A percentile compares a stretch with the other conserved stretches of the same genome.
phyloP scores from a whole-genome alignment of 2,888 invertebrate genomes.

The Meteorus cinctellus region DNA sequence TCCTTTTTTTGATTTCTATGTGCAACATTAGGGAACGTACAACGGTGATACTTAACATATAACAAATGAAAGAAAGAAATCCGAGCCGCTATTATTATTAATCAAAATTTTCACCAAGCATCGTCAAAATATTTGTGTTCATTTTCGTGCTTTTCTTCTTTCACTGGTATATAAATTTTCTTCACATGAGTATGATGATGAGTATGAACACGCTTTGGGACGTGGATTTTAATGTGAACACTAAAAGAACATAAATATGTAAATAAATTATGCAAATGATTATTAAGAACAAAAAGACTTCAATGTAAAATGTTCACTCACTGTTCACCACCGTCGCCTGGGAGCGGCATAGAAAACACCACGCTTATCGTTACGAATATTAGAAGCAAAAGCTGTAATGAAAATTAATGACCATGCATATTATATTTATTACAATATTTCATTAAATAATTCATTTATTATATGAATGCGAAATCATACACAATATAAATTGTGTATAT shows the following conservation, averaged over 20 bases:
- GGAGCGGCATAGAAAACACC: conserved; percentile 50
- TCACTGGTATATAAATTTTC: conserved; percentile 65
- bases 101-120: conserved; percentile 49
- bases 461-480: neutral
- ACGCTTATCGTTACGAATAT: conserved; percentile 50
- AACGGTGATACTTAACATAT: conserved; percentile 9
- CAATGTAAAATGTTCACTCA: conserved; percentile 47
- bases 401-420: neutral
- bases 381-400: conserved; percentile 53
- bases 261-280: neutral
- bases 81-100: neutral
- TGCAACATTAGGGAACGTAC: too few species aligned
- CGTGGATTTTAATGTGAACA: conserved; percentile 66
- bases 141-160: conserved; percentile 52
- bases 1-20: too few species aligned
- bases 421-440: neutral
- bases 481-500: neutral
- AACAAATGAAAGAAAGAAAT: neutral
- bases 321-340: conserved; percentile 57
- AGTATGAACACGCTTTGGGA: conserved; percentile 64
- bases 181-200: conserved; percentile 66
- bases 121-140: conserved; percentile 54
- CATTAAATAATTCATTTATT: neutral
- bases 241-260: conserved; percentile 53
- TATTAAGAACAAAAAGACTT: neutral